Evolutionary conservation across 1,140 invertebrate species (phyloP), one percentile per base, ranked within the genome.

Genomic region (Rhagoletis zephyria): DNA sequence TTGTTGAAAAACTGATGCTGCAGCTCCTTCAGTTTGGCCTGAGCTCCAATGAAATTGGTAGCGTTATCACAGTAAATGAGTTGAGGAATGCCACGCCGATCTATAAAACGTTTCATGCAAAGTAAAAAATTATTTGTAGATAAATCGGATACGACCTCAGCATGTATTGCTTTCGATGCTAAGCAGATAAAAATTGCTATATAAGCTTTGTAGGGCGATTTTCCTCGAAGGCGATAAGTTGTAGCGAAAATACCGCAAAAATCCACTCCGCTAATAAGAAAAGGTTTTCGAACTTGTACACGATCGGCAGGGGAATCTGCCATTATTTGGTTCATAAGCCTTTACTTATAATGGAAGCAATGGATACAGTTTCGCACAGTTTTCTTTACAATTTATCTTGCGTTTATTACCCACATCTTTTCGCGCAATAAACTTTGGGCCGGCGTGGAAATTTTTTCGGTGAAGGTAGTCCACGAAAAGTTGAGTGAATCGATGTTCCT

Each of bases 201-300:
- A 30, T 30, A 30, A 30, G 30, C 30, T 30, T 30, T 30, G 30
- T 30, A 30, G 30, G 30, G 30, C 30, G 30, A 30, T 30, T 30
- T 30, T 30, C 30, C 30, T 30, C 30, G 30, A 30, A 63, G 63
- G 19, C 85, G 48, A 48, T 86, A 86, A 6, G 60, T 63, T 4
- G 48, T 56, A 9, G 45, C 45, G 30, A 87, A 85, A 64, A 74
- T 70, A 10, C 87, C 60, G 85, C 87, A 87, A 51, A 87, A 85
- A 30, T 30, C 30, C 30, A 30, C 30, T 30, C 30, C 30, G 30
- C 30, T 30, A 30, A 30, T 30, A 30, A 87, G 7, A 42, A 87
- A 87, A 16, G 87, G 87, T 19, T 60, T 56, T 63, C 48, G 56
- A 30, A 4, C n/a, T 9, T 59, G 59, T 51, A 87, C 16, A 64